Conservation (phyloP, 2,113 vertebrate species). For the Dromiciops gliroides region DNA sequence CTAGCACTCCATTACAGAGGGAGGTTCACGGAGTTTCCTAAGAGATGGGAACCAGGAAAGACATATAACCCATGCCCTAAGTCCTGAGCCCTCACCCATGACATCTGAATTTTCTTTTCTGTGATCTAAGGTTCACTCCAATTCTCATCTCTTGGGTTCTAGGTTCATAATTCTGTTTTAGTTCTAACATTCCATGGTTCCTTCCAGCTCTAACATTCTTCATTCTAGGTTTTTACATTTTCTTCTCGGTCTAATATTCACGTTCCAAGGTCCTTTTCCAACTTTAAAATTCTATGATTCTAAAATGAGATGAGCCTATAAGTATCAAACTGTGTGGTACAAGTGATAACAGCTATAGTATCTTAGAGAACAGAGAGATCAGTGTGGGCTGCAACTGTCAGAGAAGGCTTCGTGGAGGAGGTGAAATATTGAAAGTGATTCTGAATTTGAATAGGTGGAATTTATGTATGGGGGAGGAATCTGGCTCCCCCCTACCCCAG, state of each 20-base stretch:
- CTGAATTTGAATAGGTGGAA: constrained; percentile 26
- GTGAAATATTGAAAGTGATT: constrained; percentile 2
- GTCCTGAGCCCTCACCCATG: not conserved
- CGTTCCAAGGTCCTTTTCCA: not conserved
- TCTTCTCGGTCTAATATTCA: not conserved
- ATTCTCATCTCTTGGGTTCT: not conserved
- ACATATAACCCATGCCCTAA: not conserved
- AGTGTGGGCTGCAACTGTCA: not conserved
- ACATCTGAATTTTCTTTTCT: not conserved
- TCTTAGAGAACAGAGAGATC: not conserved
- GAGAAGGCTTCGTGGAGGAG: not conserved
- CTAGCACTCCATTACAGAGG: not conserved
- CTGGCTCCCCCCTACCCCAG: not conserved
- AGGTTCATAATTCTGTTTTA: not conserved
- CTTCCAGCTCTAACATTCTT: not conserved
- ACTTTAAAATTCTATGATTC: not conserved
- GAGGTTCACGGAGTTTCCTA: not conserved
- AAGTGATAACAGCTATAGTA: not conserved
- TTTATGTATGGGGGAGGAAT: not conserved
- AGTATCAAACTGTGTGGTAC: not conserved
- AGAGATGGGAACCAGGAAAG: not conserved
- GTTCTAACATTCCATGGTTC: not conserved
- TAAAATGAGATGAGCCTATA: not conserved
- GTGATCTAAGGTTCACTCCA: not conserved
- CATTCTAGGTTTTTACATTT: not conserved